These are phyloP conservation scores for Pristionchus exspectatus DNA, from an alignment of 2,888 invertebrate genomes.

Conservation along the genomic window DNA sequence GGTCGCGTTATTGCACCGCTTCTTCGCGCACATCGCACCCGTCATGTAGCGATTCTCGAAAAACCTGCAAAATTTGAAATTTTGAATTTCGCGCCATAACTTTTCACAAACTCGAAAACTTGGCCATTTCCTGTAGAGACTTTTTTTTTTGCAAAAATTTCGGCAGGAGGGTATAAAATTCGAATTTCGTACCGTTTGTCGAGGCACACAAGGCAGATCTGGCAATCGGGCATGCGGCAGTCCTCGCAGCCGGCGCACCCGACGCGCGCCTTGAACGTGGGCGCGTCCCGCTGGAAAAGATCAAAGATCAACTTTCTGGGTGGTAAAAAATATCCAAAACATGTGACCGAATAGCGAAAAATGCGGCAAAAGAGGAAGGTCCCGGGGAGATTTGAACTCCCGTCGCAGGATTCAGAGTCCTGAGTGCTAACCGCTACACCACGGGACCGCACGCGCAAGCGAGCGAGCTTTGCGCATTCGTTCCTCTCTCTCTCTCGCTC, in stretches of 20 bases:
- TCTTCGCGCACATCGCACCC: constrained; percentile 79
- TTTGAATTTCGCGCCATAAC: not conserved
- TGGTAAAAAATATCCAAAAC: not conserved
- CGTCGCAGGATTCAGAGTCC: constrained; percentile 75
- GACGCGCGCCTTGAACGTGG: constrained; percentile 77
- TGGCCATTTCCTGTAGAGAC: constrained; percentile 30
- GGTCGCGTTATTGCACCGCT: constrained; percentile 78
- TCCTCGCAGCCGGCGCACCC: constrained; percentile 78
- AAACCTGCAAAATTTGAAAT: constrained; percentile 65
- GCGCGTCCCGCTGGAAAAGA: constrained; percentile 76
- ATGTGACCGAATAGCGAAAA: not conserved
- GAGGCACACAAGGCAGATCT: constrained; percentile 77
- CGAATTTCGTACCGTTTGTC: constrained; percentile 68
- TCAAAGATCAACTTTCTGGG: constrained; percentile 40
- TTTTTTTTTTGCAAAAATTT: not conserved
- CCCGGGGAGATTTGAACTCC: constrained; percentile 70
- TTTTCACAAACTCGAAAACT: not conserved
- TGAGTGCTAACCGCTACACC: constrained; percentile 73
- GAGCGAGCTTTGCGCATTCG: not conserved
- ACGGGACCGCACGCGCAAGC: constrained; percentile 61
- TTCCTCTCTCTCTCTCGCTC: not conserved
- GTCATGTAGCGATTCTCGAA: constrained; percentile 78
- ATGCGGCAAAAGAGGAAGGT: constrained; percentile 47
- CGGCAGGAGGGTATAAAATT: not conserved
- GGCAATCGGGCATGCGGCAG: constrained; percentile 77